These are phyloP conservation scores for Meloe dianella DNA, from an alignment of 2,888 invertebrate species.

Conservation along the genomic window DNA sequence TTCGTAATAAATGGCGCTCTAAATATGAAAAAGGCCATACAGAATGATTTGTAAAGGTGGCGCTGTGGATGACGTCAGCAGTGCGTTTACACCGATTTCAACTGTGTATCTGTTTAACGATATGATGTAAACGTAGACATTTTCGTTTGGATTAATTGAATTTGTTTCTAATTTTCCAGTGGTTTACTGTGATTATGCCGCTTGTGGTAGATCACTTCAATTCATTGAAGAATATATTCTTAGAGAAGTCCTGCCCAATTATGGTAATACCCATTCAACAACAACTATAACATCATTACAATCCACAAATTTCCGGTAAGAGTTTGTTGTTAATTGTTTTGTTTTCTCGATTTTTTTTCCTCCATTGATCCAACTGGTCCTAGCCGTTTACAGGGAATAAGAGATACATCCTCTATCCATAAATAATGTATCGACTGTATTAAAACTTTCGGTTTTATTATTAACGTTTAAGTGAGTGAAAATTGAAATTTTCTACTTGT, in stretches of 20 bases:
- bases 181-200: conserved; percentile 87
- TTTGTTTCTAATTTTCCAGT: conserved; percentile 64
- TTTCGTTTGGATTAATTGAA: neutral
- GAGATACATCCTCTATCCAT: too few species aligned
- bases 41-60: neutral
- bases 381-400: too few species aligned
- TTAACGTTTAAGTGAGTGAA: neutral
- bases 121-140: neutral
- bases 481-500: neutral
- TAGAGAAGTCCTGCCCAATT: conserved; percentile 79
- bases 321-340: neutral
- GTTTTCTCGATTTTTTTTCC: neutral
- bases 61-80: too few species aligned
- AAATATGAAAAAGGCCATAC: neutral
- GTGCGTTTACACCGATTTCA: too few species aligned
- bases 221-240: conserved; percentile 86
- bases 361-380: too few species aligned
- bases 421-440: too few species aligned
- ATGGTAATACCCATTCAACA: conserved; percentile 82
- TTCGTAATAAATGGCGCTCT: neutral
- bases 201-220: conserved; percentile 80
- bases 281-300: conserved; percentile 86
- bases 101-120: too few species aligned
- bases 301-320: conserved; percentile 83
- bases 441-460: too few species aligned